Conservation (phyloP, 2,888 invertebrate species). For the Tipula vernalis region DNA sequence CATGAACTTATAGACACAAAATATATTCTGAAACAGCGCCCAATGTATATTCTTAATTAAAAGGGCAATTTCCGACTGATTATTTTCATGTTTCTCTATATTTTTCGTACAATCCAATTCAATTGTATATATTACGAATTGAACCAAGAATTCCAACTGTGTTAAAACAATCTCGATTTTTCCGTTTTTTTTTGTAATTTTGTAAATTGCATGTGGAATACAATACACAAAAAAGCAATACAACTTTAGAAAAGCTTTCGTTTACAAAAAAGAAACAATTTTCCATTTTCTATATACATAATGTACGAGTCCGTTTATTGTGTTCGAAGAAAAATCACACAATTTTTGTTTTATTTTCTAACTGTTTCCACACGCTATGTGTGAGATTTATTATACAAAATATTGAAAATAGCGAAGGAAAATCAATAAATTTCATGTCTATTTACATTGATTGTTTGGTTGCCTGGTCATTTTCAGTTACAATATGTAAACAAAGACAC, state of each 20-base stretch:
- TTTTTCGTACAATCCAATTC: not conserved
- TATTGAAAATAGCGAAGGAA: not conserved
- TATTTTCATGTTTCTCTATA: not conserved
- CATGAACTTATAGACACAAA: not conserved
- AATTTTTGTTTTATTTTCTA: not conserved
- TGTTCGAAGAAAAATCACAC: not conserved
- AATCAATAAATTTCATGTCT: not conserved
- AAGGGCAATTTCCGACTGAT: not conserved
- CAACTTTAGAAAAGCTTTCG: not conserved
- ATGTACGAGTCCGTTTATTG: not conserved
- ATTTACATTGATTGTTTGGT: slow-evolving; percentile 4
- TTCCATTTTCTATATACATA: not conserved
- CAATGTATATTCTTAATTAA: not conserved
- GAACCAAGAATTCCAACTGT: not conserved
- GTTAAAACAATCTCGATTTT: not conserved
- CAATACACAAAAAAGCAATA: not conserved
- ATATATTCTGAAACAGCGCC: not conserved
- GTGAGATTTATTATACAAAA: not conserved
- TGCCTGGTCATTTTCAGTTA: not conserved
- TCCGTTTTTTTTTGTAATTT: not conserved
- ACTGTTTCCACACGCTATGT: not conserved
- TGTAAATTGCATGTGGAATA: not conserved
- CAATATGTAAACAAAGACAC: not conserved
- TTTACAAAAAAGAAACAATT: not conserved
- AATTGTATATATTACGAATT: not conserved